Base-by-base conservation (phyloP, 1,140 invertebrate genomes). In the Aporrectodea caliginosa region DNA sequence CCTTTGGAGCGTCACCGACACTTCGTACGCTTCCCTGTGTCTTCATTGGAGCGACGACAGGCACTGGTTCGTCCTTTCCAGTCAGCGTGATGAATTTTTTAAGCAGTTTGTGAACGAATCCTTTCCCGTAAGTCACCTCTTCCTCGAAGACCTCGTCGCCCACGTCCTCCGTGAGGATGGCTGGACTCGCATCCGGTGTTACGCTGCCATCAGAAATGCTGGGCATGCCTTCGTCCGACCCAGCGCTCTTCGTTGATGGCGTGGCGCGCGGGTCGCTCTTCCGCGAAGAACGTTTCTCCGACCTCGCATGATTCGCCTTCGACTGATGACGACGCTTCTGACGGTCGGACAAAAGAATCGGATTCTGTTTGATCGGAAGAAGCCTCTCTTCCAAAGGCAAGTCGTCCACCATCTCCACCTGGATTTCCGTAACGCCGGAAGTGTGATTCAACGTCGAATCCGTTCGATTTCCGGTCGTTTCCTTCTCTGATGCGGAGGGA, bases 331-430 rank as follows among this genome's bases (percentile, higher is more conserved):
- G 2, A 12, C 75, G 33, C 35, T 29, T 34, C 35, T 76, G 32
- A 31, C 33, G 43, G 27, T 76, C 75, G 1, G 29, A 30, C 1
- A 58, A n/a, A 12, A 76, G 31, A 58, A 76, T 76, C 1, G 75
- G 75, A 32, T 76, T 76, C 34, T 58, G 75, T 29, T 76, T 32
- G 14, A 76, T 43, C 35, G 75, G 75, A 27, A 76, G 43, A 35
- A 76, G 33, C 33, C 75, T 76, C 27, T 76, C 75, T 22, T 76
- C 75, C 33, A n/a, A n/a, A 22, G 6, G 6, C 43, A 58, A 22
- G 43, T 58, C 43, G 43, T 58, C 43, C 6, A 58, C 43, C 6
- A n/a, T n/a, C n/a, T n/a, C n/a, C n/a, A n/a, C n/a, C n/a, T n/a
- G n/a, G n/a, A n/a, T n/a, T n/a, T n/a, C n/a, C n/a, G n/a, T n/a